Evolutionary conservation across 2,888 invertebrate genomes (phyloP).

Genomic region (Troides helena): DNA sequence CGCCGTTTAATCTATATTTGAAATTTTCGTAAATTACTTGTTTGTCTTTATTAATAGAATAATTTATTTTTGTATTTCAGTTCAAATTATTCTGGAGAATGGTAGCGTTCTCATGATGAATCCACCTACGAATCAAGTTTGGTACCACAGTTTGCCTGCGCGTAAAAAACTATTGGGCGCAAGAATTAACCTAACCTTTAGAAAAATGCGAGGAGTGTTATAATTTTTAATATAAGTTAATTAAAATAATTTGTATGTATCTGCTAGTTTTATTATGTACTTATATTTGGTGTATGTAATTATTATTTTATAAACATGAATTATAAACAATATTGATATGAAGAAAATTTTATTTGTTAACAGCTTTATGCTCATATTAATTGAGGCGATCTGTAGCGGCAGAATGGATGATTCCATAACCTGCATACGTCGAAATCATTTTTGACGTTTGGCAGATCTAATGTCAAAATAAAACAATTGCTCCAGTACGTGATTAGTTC

Average conservation of each 20-base stretch:
- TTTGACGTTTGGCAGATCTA: slow-evolving; percentile 10
- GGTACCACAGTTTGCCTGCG: slow-evolving; percentile 85
- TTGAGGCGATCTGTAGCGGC: background rate
- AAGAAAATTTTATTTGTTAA: too few species aligned
- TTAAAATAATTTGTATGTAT: too few species aligned
- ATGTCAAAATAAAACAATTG: slow-evolving; percentile 26
- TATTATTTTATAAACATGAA: too few species aligned
- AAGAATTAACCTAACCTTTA: slow-evolving; percentile 84
- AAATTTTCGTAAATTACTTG: too few species aligned
- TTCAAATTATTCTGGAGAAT: slow-evolving; percentile 81
- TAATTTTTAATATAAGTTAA: background rate
- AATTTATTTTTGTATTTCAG: slow-evolving; percentile 52
- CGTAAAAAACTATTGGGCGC: slow-evolving; percentile 77
- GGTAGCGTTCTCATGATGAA: slow-evolving; percentile 86
- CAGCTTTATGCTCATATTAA: too few species aligned
- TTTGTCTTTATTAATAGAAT: too few species aligned
- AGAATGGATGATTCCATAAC: background rate
- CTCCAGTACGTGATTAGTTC: background rate
- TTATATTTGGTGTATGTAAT: too few species aligned
- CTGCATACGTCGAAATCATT: background rate
- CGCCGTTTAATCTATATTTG: too few species aligned
- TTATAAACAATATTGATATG: too few species aligned
- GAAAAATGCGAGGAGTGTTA: slow-evolving; percentile 62
- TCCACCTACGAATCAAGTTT: slow-evolving; percentile 84
- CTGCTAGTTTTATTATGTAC: too few species aligned